A percentile compares a stretch with the other conserved stretches of the same genome.
These are phyloP conservation scores for Drosophila leontia DNA, from an alignment of 1,140 invertebrate genomes.

Conservation along the genomic window DNA sequence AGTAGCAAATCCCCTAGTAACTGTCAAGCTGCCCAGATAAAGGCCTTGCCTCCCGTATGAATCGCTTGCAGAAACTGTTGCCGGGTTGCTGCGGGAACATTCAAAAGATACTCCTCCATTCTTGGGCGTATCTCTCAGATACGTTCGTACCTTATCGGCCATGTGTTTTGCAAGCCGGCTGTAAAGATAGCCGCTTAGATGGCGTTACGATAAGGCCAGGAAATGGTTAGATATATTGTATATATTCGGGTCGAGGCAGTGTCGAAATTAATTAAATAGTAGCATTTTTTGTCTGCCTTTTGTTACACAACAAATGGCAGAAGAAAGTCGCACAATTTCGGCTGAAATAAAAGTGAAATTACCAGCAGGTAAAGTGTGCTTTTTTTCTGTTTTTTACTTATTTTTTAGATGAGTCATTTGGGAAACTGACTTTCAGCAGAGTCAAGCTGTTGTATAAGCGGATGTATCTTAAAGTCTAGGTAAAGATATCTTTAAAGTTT, in stretches of 20 bases:
- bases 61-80: conserved; percentile 17
- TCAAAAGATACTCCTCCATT: conserved; percentile 43
- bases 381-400: neutral
- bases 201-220: conserved; percentile 14
- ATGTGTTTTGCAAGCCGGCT: conserved; percentile 61
- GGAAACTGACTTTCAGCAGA: conserved; percentile 29
- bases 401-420: conserved; percentile 56
- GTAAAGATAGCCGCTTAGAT: conserved; percentile 5
- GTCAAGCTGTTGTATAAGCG: conserved; percentile 29
- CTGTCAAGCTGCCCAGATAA: conserved; percentile 42
- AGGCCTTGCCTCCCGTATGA: conserved; percentile 13
- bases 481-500: neutral
- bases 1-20: conserved; percentile 12
- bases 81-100: conserved; percentile 54
- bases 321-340: conserved; percentile 63
- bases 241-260: neutral
- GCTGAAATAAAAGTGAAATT: conserved; percentile 70
- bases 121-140: conserved; percentile 57
- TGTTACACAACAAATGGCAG: conserved; percentile 39
- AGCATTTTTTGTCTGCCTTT: conserved; percentile 12
- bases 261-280: conserved; percentile 27
- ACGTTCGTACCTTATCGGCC: conserved; percentile 54
- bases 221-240: conserved; percentile 7
- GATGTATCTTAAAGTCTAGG: neutral
- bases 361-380: conserved; percentile 14